These are phyloP conservation scores for Kobus ellipsiprymnus DNA, from an alignment of 2,113 vertebrate species.

Conservation along the genomic window DNA sequence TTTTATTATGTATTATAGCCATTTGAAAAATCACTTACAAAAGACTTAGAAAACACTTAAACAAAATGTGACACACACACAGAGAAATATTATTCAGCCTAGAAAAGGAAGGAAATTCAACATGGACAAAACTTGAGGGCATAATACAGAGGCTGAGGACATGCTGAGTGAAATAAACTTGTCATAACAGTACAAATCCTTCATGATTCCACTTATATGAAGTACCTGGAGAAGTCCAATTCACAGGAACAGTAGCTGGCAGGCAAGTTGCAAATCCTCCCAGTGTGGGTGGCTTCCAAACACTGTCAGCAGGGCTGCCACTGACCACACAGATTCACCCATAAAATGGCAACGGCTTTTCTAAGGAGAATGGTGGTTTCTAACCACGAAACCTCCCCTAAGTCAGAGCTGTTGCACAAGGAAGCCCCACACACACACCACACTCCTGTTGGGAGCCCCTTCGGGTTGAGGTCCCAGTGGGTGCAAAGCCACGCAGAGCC, in stretches of 20 bases:
- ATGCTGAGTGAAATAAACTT: not conserved
- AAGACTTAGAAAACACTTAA: not conserved
- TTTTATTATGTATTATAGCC: not conserved
- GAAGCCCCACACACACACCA: slow-evolving; percentile 16
- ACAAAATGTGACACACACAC: not conserved
- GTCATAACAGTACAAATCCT: not conserved
- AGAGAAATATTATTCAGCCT: not conserved
- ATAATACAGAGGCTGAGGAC: not conserved
- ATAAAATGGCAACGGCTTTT: slow-evolving; percentile 75
- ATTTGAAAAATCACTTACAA: not conserved
- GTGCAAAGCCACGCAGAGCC: not conserved
- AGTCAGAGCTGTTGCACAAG: slow-evolving; percentile 46
- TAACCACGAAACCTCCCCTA: slow-evolving; percentile 68
- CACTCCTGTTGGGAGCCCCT: slow-evolving; percentile 23
- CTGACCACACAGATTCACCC: not conserved
- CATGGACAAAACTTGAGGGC: not conserved
- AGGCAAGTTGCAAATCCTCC: rapidly evolving
- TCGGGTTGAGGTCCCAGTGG: rapidly evolving
- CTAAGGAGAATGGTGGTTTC: slow-evolving; percentile 69
- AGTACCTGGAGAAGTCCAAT: not conserved
- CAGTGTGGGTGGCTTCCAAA: not conserved
- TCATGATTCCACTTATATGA: not conserved
- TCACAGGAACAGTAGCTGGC: not conserved
- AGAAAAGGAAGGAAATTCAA: not conserved
- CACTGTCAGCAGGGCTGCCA: not conserved